phyloP scores from a whole-genome alignment of 1,140 invertebrate genomes.

The Dendrolimus kikuchii region DNA sequence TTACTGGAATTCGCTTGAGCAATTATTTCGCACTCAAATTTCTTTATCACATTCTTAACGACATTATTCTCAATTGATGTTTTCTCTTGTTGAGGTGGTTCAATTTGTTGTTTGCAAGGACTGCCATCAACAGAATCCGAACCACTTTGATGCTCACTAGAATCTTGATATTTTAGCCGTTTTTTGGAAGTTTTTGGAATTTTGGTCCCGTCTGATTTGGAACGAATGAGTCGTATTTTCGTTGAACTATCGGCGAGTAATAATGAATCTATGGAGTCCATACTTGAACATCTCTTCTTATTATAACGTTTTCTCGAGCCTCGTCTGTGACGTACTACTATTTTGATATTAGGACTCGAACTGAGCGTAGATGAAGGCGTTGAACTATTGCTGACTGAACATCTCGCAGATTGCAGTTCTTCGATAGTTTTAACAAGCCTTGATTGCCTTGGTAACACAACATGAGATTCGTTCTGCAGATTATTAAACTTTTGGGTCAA shows the following conservation, averaged over 20 bases:
- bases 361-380: conserved; percentile 61
- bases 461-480: conserved; percentile 53
- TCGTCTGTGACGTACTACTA: conserved; percentile 52
- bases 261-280: conserved; percentile 63
- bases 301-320: conserved; percentile 48
- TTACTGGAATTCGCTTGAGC: conserved; percentile 39
- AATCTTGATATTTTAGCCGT: conserved; percentile 47
- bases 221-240: conserved; percentile 55
- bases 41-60: conserved; percentile 60
- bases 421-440: conserved; percentile 60
- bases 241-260: conserved; percentile 34
- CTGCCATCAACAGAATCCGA: conserved; percentile 60
- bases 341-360: conserved; percentile 67
- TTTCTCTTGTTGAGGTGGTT: conserved; percentile 23
- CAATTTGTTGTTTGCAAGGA: conserved; percentile 28
- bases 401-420: conserved; percentile 43
- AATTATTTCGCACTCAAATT: conserved; percentile 63
- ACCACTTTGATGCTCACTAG: conserved; percentile 49
- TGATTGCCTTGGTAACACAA: conserved; percentile 47
- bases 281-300: conserved; percentile 62
- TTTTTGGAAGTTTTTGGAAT: conserved; percentile 56
- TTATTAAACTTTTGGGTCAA: conserved; percentile 73
- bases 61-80: conserved; percentile 34
- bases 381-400: conserved; percentile 53
- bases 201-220: conserved; percentile 65